phyloP scores from a whole-genome alignment of 2,888 invertebrate species.

The Yponomeuta sedellus region DNA sequence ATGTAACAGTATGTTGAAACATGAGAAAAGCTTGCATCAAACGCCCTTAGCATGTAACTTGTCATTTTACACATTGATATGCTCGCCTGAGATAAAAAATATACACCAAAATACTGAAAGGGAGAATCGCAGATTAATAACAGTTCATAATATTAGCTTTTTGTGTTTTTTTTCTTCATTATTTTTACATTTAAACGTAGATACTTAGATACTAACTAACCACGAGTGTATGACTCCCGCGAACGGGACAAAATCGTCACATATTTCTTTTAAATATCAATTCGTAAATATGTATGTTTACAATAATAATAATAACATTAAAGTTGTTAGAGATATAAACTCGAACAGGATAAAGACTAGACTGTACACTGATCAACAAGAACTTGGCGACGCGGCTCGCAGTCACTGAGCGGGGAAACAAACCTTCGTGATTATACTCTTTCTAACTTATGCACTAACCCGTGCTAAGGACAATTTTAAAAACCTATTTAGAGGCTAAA shows the following conservation, averaged over 20 bases:
- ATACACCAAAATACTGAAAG: constrained; percentile 72
- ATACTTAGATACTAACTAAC: constrained; percentile 72
- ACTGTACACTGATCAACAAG: constrained; percentile 76
- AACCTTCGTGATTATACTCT: background rate
- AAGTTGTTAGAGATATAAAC: constrained; percentile 67
- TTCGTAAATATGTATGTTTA: constrained; percentile 61
- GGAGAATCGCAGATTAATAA: constrained; percentile 72
- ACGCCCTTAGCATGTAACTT: constrained; percentile 15
- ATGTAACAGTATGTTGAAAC: constrained; percentile 71
- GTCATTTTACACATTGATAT: constrained; percentile 24
- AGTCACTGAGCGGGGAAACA: background rate
- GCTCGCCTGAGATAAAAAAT: constrained; percentile 49
- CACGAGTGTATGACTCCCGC: constrained; percentile 61
- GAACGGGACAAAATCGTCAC: constrained; percentile 54
- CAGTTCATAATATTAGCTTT: constrained; percentile 33
- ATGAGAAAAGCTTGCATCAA: constrained; percentile 40
- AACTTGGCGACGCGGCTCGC: constrained; percentile 32
- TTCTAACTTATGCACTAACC: too few species aligned
- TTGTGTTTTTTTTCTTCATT: background rate
- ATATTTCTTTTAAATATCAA: constrained; percentile 56
- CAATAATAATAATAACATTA: constrained; percentile 26
- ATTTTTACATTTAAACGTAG: constrained; percentile 55
- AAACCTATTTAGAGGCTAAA: too few species aligned
- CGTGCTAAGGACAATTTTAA: too few species aligned
- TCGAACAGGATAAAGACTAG: constrained; percentile 74